phyloP scores from a whole-genome alignment of 2,888 invertebrate genomes.

The Adelognathus sp. region DNA sequence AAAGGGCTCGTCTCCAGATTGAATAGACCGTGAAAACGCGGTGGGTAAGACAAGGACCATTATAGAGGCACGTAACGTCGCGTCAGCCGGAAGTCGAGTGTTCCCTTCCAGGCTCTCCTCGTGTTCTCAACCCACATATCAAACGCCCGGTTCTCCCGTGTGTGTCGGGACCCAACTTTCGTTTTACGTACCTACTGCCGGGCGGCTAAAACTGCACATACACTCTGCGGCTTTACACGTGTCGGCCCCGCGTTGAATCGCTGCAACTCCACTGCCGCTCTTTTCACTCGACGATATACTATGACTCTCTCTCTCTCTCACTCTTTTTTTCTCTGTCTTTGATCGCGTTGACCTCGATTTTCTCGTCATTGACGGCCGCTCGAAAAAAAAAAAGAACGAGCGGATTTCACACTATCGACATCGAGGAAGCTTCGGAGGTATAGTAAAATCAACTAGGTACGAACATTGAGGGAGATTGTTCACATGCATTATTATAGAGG shows the following conservation, averaged over 20 bases:
- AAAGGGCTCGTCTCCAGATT: slow-evolving; percentile 64
- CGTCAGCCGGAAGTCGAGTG: slow-evolving; percentile 76
- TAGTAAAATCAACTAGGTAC: no score
- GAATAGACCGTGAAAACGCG: slow-evolving; percentile 70
- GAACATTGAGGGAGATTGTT: no score
- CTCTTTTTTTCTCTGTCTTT: slow-evolving; percentile 46
- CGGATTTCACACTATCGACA: not conserved
- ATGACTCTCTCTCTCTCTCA: no score
- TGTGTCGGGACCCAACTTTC: not conserved
- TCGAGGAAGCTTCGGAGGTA: no score
- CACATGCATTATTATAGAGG: no score
- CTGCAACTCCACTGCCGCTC: not conserved
- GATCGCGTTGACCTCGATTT: slow-evolving; percentile 51
- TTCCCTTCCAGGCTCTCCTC: slow-evolving; percentile 65
- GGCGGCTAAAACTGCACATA: not conserved
- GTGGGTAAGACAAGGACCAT: slow-evolving; percentile 75
- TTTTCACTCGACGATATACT: slow-evolving; percentile 36
- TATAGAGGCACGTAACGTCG: slow-evolving; percentile 77
- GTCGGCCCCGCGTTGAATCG: not conserved
- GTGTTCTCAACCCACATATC: slow-evolving; percentile 53
- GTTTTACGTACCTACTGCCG: not conserved
- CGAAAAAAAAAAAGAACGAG: not conserved
- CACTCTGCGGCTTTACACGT: no score
- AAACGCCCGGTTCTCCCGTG: slow-evolving; percentile 17
- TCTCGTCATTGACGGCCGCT: slow-evolving; percentile 5